Conservation (phyloP, 2,113 vertebrate genomes). For the Myiagra hebetior region DNA sequence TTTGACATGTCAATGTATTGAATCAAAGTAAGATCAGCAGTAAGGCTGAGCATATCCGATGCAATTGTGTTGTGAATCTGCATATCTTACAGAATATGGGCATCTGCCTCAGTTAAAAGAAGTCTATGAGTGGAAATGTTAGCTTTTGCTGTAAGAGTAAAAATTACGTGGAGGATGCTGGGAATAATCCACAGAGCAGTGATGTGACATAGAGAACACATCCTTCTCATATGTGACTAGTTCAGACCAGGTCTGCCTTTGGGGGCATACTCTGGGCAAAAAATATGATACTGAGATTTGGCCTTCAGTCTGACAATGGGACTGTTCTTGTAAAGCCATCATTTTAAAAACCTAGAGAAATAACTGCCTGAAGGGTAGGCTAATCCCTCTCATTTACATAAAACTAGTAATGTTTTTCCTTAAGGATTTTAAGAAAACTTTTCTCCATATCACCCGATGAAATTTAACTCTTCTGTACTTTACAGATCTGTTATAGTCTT, state of each 20-base stretch:
- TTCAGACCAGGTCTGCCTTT: neutral
- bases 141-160: neutral
- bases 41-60: neutral
- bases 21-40: neutral
- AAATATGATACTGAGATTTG: neutral
- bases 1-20: neutral
- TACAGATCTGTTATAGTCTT: neutral
- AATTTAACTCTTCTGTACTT: neutral
- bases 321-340: neutral
- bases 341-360: neutral
- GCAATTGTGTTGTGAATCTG: neutral
- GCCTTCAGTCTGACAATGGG: neutral
- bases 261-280: neutral
- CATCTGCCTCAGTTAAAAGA: neutral
- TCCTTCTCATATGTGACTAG: neutral
- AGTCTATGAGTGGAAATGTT: neutral
- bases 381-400: neutral
- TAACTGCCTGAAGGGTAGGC: neutral
- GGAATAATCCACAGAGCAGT: neutral
- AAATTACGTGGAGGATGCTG: neutral
- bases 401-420: neutral
- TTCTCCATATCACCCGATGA: accelerated
- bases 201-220: neutral
- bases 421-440: neutral
- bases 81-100: neutral